These are phyloP conservation scores for Butastur rufipennis DNA, from an alignment of 2,113 vertebrate genomes.

Conservation along the genomic window DNA sequence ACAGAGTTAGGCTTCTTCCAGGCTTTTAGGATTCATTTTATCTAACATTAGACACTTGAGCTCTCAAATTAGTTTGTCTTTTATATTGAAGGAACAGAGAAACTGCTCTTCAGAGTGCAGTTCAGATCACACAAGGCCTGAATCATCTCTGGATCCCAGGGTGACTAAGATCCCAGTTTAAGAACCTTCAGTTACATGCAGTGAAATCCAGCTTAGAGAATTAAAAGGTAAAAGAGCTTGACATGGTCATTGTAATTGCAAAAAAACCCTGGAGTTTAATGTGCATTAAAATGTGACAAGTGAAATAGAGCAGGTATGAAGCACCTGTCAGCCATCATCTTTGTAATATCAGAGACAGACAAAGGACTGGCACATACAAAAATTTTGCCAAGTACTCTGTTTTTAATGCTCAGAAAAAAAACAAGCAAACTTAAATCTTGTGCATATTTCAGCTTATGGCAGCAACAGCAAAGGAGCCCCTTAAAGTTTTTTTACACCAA, in stretches of 20 bases:
- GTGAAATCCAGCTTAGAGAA: neutral
- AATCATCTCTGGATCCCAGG: neutral
- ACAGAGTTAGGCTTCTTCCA: neutral
- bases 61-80: neutral
- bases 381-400: neutral
- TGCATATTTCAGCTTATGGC: neutral
- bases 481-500: neutral
- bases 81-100: neutral
- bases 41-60: neutral
- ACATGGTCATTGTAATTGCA: fast-evolving
- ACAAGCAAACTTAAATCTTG: neutral
- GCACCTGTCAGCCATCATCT: neutral
- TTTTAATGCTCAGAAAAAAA: neutral
- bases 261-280: neutral
- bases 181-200: neutral
- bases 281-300: neutral
- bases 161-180: neutral
- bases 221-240: neutral
- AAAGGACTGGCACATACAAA: neutral
- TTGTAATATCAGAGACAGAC: neutral
- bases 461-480: neutral
- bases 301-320: neutral
- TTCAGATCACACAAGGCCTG: neutral
- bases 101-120: neutral
- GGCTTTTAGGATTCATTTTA: neutral